A percentile compares a stretch with the other conserved stretches of the same genome.
Conservation (phyloP, 2,888 invertebrate genomes). For the Acheta domesticus region DNA sequence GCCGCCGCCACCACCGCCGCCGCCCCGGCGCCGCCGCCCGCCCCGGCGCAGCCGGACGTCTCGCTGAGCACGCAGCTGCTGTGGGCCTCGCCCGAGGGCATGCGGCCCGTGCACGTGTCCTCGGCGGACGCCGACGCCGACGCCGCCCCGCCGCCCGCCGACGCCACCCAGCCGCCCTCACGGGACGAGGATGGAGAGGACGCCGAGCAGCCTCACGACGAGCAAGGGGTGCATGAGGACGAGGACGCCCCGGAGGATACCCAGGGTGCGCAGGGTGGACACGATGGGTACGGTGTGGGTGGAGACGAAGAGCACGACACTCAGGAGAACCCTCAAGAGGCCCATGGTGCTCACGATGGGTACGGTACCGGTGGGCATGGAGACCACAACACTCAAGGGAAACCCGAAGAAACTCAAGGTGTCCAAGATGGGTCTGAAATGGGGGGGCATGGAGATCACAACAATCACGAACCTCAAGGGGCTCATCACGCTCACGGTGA, state of each 20-base stretch:
- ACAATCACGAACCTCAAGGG: too few species aligned
- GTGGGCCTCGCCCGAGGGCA: slow-evolving; percentile 43
- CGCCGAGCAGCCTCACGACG: not conserved
- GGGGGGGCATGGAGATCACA: too few species aligned
- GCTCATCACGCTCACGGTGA: too few species aligned
- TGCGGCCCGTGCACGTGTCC: slow-evolving; percentile 3
- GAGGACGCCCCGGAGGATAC: not conserved
- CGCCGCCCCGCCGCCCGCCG: slow-evolving; percentile 43
- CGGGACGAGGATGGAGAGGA: not conserved
- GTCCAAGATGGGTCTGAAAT: too few species aligned
- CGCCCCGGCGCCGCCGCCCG: slow-evolving; percentile 28
- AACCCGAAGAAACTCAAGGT: too few species aligned
- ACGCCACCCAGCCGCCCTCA: slow-evolving; percentile 29
- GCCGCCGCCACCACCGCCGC: slow-evolving; percentile 22
- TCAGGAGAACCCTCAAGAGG: too few species aligned
- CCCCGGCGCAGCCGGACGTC: slow-evolving; percentile 19
- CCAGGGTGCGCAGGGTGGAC: too few species aligned
- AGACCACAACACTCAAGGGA: too few species aligned
- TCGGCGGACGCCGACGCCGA: slow-evolving; percentile 45
- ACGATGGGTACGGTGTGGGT: not conserved
- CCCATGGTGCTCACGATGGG: too few species aligned
- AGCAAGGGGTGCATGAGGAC: too few species aligned
- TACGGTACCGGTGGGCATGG: too few species aligned
- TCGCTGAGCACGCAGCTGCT: slow-evolving; percentile 45
- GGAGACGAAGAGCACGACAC: too few species aligned